Base-by-base conservation (phyloP, 2,888 invertebrate genomes). In the Hymenopus coronatus region DNA sequence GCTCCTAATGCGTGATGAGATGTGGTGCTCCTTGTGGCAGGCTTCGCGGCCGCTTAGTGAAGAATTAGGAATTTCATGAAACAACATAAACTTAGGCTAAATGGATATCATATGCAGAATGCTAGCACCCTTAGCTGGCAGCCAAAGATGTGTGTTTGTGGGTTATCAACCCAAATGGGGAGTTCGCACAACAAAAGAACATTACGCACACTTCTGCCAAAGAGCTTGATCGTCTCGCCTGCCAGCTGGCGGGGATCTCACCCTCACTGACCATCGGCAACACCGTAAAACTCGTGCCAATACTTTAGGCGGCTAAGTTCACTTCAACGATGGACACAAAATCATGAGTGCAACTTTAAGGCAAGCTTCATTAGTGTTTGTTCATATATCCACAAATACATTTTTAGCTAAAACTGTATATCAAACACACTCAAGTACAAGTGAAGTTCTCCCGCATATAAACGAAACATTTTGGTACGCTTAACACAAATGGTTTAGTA, bases 191-290 rank as follows among this genome's bases (percentile, higher is more conserved):
- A 25, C 54, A 70, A 70, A 70, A 70, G 54, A 70, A 70, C 25
- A 70, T 20, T 20, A 70, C 54, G 54, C 54, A 70, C 14, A 15
- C 83, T n/a, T 83, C 83, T 83, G 28, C 28, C 28, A 28, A 27
- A 83, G 83, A 28, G 28, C 27, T 82, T 84, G 33, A n/a, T 3
- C 40, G 27, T 33, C 33, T 40, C 12, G 84, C 20, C 33, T 84
- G 84, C 84, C 84, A 84, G 40, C 40, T 84, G 84, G 84, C 84
- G 33, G n/a, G n/a, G n/a, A 40, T 33, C 40, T 1, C 84, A n/a
- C 84, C 84, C 84, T 84, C 84, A 84, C 84, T 84, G 84, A 84
- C 84, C 84, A 84, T 40, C 84, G 84, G 84, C 84, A 84, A 84
- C 84, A 84, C 14, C 40, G 27, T 25, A 8, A 27, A 40, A 25